Percentiles rank a stretch among this genome's conserved stretches.
These are phyloP conservation scores for Sarcoramphus papa DNA, from an alignment of 2,797 vertebrate species.

Conservation along the genomic window DNA sequence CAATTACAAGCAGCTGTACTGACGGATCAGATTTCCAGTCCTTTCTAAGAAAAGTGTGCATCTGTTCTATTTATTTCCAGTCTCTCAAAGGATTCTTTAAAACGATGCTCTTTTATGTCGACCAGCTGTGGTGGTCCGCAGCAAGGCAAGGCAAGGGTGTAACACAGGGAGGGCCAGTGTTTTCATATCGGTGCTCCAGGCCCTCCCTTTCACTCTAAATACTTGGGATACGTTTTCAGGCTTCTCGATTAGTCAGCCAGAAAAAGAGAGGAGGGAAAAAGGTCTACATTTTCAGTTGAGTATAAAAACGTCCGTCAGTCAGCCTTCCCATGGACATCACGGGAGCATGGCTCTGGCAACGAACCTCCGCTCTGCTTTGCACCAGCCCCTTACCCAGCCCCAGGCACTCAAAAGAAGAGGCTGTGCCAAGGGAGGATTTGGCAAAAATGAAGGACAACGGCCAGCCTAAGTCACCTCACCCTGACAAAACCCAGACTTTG, in stretches of 20 bases:
- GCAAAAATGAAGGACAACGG: neutral
- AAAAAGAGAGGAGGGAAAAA: neutral
- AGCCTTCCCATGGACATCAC: neutral
- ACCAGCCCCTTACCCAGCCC: neutral
- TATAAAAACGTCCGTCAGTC: rapidly evolving
- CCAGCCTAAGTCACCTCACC: neutral
- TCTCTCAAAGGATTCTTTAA: slow-evolving; percentile 37
- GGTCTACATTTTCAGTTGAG: neutral
- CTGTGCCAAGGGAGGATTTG: neutral
- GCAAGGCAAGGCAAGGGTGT: neutral
- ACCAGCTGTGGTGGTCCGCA: neutral
- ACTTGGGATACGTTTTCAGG: neutral
- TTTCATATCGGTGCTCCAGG: neutral
- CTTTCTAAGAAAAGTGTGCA: slow-evolving; percentile 52
- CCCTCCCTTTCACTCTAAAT: neutral
- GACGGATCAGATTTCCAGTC: neutral
- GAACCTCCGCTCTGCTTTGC: neutral
- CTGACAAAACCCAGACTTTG: neutral
- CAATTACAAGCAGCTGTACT: neutral
- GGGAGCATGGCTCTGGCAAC: neutral
- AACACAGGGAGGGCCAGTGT: neutral
- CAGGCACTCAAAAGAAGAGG: neutral
- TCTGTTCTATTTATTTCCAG: slow-evolving; percentile 50
- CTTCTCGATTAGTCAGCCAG: neutral
- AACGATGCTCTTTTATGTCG: neutral